Evolutionary conservation across 2,888 invertebrate genomes (phyloP), one percentile per base, ranked within the genome.

Genomic region (Acanthosepion lycidas): DNA sequence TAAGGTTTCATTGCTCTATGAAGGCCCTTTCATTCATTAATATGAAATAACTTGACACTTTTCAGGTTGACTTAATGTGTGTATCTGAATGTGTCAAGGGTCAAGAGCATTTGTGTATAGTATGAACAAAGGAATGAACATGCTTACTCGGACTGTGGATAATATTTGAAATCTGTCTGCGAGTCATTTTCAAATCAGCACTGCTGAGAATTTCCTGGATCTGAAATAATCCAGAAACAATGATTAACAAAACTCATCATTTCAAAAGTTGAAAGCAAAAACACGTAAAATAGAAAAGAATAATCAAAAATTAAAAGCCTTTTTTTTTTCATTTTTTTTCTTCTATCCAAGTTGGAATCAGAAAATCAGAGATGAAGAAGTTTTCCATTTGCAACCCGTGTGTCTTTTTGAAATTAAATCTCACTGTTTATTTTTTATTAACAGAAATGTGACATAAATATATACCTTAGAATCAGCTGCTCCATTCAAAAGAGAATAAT

Each of bases 91-190:
- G 1, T 33, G 33, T 18, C 23, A 59, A 5, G 55, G 20, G 4
- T 59, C 6, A 23, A 59, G 23, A 23, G 55, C 55, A 59, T 20
- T 59, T 23, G 3, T 23, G 23, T 59, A 23, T 23, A 59, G 20
- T 59, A 55, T 18, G 18, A 18, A 18, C 55, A 55, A 55, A 55
- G 23, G 26, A 23, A 78, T 28, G 33, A 78, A 33, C 12, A 33
- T 33, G 20, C 94, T 64, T 48, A 94, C 94, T 42, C n/a, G 94
- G 94, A 94, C 55, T 94, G 59, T 94, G 94, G 42, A 94, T 94
- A 6, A 94, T 55, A 59, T 64, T 94, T n/a, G 94, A 33, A 48
- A 94, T 48, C 12, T 94, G 55, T 26, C 64, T 55, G 4, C 64
- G 55, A 9, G 33, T 94, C 55, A 94, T 94, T 48, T 55, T 94